Evolutionary conservation across 92 coral and sea anemone species (phyloP), one percentile per base, ranked within the genome.

Genomic region (Actinostola sp.): DNA sequence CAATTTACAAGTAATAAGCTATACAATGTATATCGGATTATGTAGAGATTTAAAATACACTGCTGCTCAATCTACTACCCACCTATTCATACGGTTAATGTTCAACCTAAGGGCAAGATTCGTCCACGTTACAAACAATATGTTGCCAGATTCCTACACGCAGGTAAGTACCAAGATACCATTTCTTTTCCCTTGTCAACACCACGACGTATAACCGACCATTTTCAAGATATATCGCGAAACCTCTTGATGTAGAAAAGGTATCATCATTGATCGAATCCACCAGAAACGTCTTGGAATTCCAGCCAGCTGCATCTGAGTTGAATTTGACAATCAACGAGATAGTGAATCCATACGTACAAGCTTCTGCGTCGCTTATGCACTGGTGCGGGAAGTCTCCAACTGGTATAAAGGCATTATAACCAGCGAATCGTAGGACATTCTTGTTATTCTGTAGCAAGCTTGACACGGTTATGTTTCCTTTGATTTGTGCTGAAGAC

Each of bases 81-180:
- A 90, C 96, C 86, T 76, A 34, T 44, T 5, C 34, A 63, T 66
- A 25, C 97, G 97, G 75, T 93, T 85, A 8, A 70, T 56, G 82
- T 78, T 84, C 38, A 91, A 45, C 42, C 6, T 55, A 1, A 93
- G 41, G 10, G 81, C 82, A 1, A 24, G 41, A 16, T 67, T 68
- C 0, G 59, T 64, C 92, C 93, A 94, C 3, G 86, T 85, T 44
- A 94, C 67, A 59, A n/a, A 83, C 63, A 50, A 88, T 83, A 53
- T 94, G 98, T 36, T 82, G 86, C 98, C 98, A 94, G 2, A 65
- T 73, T 41, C 75, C 82, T 28, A 85, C 84, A 21, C 56, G 46
- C 53, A 91, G 31, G 1, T 92, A 57, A 5, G 60, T 66, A 11
- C 1, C 16, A 6, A 67, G 48, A 1, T 55, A 73, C 92, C 86